A percentile compares a stretch with the other conserved stretches of the same genome.
phyloP scores from a whole-genome alignment of 2,113 vertebrate species.

The Merops nubicus region DNA sequence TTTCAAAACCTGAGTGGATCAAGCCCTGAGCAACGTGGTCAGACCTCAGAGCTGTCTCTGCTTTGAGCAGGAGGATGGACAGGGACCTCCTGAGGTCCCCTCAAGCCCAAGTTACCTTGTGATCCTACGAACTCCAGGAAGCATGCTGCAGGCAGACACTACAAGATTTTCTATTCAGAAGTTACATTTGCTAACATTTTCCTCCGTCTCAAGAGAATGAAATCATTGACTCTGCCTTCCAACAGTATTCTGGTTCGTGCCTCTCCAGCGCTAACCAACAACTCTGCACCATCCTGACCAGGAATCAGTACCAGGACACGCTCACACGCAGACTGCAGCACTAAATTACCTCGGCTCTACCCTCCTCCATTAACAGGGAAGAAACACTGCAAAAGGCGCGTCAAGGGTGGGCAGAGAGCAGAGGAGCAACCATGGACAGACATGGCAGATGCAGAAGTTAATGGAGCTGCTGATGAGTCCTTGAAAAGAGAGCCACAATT shows the following conservation, averaged over 20 bases:
- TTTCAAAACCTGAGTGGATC: background rate
- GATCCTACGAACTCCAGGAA: background rate
- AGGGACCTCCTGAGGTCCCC: background rate
- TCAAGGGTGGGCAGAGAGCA: background rate
- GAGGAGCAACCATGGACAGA: background rate
- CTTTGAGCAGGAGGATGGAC: background rate
- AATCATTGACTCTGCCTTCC: background rate
- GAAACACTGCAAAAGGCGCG: background rate
- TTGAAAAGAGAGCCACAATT: constrained; percentile 29
- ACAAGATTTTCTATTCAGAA: background rate
- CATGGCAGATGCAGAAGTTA: background rate
- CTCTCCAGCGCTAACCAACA: background rate
- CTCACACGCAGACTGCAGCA: background rate
- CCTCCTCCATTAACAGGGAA: background rate
- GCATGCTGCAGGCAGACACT: background rate
- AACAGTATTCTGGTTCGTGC: background rate
- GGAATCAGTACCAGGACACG: background rate
- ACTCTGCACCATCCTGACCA: background rate
- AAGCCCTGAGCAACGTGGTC: background rate
- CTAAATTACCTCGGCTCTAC: background rate
- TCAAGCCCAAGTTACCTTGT: background rate
- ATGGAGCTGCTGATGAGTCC: constrained; percentile 34
- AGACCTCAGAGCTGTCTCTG: background rate
- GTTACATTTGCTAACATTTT: background rate
- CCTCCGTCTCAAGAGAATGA: background rate